Base-by-base conservation (phyloP, 2,888 invertebrate species). In the Epicampocera succincta region DNA sequence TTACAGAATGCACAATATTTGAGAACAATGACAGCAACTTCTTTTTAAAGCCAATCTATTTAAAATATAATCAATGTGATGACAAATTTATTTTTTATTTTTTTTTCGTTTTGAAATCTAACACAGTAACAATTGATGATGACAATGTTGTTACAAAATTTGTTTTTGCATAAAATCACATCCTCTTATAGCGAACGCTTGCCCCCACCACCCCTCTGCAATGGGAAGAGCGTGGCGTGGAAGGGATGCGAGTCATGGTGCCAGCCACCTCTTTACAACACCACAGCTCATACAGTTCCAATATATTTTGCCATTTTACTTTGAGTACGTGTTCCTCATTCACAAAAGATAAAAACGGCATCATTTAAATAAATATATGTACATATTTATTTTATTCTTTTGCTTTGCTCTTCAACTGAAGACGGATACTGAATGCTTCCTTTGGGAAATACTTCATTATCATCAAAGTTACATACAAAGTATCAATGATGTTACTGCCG, bases 391-490 rank as follows among this genome's bases (percentile, higher is more conserved):
- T 58, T 40, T 38, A 11, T 38, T 56, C 9, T 19, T 68, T 46
- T 11, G 13, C 5, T 68, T 60, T 52, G 12, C 65, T n/a, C 73
- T 68, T 25, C 5, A 58, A 56, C 38, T 48, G 66, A 72, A 54
- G 66, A 73, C 81, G 81, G 81, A 81, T 81, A 73, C 81, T 63
- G 72, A 63, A 73, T 61, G 72, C 68, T 81, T 81, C 81, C 81
- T 81, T 42, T 19, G 76, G 81, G 81, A 81, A 81, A 81, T 76
- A 68, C 76, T 81, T 81, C 81, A 77, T 76, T 81, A 81, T 76
- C 68, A 69, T 73, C 72, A 76, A 73, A 63, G 50, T 63, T 73
- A 40, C 61, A 17, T 50, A 33, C 52, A 77, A 68, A 77, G 69
- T 65, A 50, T 63, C 69, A 48, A n/a, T 56, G 46, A 15, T 65